Conservation (phyloP, 37 sponge, comb jelly and placozoan genomes). For the Amphimedon queenslandica region DNA sequence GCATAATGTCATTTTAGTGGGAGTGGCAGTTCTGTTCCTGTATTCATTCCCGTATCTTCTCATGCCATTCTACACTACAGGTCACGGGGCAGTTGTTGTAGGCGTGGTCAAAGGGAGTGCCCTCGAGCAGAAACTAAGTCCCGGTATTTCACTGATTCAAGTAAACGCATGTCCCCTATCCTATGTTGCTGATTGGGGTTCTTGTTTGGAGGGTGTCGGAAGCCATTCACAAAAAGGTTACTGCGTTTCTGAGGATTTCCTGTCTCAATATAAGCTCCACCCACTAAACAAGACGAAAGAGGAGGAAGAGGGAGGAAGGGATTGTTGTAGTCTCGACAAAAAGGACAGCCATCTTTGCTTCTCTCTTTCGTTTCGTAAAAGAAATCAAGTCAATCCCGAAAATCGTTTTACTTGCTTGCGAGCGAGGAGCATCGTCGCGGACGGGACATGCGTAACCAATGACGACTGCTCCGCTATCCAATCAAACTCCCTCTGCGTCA, state of each 20-base stretch:
- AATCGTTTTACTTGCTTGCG: conserved; percentile 54
- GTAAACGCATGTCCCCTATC: conserved; percentile 67
- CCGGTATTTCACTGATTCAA: conserved; percentile 49
- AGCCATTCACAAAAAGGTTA: conserved; percentile 47
- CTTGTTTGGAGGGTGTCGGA: conserved; percentile 45
- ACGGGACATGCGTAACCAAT: conserved; percentile 30
- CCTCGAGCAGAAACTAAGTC: conserved; percentile 51
- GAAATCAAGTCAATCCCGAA: neutral
- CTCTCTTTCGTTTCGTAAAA: neutral
- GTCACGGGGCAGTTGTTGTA: conserved; percentile 70
- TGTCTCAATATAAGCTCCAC: conserved; percentile 6
- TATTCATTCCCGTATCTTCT: conserved; percentile 59
- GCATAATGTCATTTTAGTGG: conserved; percentile 91
- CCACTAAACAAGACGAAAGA: conserved; percentile 22
- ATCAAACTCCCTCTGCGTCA: conserved; percentile 39
- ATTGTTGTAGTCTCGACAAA: conserved; percentile 52
- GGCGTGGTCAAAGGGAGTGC: conserved; percentile 51
- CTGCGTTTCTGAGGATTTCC: conserved; percentile 49
- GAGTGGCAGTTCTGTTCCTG: conserved; percentile 42
- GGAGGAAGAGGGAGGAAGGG: conserved; percentile 32
- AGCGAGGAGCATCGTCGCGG: conserved; percentile 48
- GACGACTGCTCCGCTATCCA: conserved; percentile 58
- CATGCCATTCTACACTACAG: conserved; percentile 66
- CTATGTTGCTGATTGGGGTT: conserved; percentile 45
- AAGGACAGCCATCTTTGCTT: conserved; percentile 66